These are phyloP conservation scores for Sinocyclocheilus anshuiensis DNA, from an alignment of 2,113 vertebrate species.

Conservation along the genomic window DNA sequence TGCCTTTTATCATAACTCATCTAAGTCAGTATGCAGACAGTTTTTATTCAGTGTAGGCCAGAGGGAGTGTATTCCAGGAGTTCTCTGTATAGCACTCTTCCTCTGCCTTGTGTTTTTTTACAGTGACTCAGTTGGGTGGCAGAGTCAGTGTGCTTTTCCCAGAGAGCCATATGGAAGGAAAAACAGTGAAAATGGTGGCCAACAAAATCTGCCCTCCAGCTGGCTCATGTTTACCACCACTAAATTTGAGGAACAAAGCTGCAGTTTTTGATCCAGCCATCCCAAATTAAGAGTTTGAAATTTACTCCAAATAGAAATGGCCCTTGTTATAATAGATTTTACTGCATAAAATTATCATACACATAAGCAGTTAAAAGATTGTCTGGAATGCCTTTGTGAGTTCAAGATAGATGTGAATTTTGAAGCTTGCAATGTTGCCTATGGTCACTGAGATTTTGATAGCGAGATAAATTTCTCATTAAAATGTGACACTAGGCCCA, in stretches of 20 bases:
- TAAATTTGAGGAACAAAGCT: slow-evolving; percentile 10
- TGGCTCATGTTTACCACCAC: slow-evolving; percentile 12
- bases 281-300: background rate
- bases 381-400: slow-evolving; percentile 19
- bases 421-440: slow-evolving; percentile 49
- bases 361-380: slow-evolving; percentile 19
- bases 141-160: slow-evolving; percentile 21
- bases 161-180: slow-evolving; percentile 23
- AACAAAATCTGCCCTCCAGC: slow-evolving; percentile 27
- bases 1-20: background rate
- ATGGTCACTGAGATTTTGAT: slow-evolving; percentile 42
- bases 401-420: slow-evolving; percentile 40
- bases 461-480: slow-evolving; percentile 53
- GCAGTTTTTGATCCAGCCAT: background rate
- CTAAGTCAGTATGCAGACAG: background rate
- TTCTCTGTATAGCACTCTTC: background rate
- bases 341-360: background rate
- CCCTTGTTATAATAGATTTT: background rate
- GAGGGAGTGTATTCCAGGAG: slow-evolving; percentile 3
- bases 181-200: slow-evolving; percentile 17
- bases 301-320: background rate
- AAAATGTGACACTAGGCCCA: slow-evolving; percentile 49
- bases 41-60: slow-evolving; percentile 35
- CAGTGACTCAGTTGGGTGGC: background rate
- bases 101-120: background rate